These are phyloP conservation scores for Harpagifer antarcticus DNA, from an alignment of 2,797 vertebrate genomes.

Conservation along the genomic window DNA sequence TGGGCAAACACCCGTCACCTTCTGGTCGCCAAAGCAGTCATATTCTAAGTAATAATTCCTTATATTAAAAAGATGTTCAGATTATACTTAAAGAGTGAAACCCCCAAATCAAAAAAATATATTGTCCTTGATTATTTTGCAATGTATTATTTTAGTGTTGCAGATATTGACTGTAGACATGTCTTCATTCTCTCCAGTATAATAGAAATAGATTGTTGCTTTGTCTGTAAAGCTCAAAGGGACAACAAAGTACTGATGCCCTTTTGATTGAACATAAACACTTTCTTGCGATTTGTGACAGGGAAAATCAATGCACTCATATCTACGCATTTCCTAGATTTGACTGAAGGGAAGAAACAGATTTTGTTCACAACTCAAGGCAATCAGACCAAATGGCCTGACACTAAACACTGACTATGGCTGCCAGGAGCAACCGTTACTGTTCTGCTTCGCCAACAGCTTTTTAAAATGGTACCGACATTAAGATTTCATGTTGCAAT, in stretches of 20 bases:
- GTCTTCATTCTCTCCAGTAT: too few relatives aligned
- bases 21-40: background rate
- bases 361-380: slow-evolving; percentile 9
- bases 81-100: too few relatives aligned
- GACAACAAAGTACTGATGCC: background rate
- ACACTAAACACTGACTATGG: slow-evolving; percentile 43
- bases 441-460: slow-evolving; percentile 35
- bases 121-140: too few relatives aligned
- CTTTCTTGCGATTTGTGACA: slow-evolving; percentile 7
- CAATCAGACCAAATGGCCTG: slow-evolving; percentile 59
- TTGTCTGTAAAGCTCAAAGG: too few relatives aligned
- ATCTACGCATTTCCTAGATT: slow-evolving; percentile 24
- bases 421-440: slow-evolving; percentile 40
- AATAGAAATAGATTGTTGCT: too few relatives aligned
- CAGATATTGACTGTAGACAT: too few relatives aligned
- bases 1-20: background rate
- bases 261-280: slow-evolving; percentile 3
- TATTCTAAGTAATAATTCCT: background rate
- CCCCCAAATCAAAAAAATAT: too few relatives aligned
- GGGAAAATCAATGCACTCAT: slow-evolving; percentile 30
- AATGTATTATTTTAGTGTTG: too few relatives aligned
- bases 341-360: background rate
- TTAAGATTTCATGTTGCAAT: slow-evolving; percentile 31
- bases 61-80: too few relatives aligned
- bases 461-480: slow-evolving; percentile 43